Evolutionary conservation across 2,113 vertebrate genomes (phyloP).

Genomic region (Morphnarchus princeps): DNA sequence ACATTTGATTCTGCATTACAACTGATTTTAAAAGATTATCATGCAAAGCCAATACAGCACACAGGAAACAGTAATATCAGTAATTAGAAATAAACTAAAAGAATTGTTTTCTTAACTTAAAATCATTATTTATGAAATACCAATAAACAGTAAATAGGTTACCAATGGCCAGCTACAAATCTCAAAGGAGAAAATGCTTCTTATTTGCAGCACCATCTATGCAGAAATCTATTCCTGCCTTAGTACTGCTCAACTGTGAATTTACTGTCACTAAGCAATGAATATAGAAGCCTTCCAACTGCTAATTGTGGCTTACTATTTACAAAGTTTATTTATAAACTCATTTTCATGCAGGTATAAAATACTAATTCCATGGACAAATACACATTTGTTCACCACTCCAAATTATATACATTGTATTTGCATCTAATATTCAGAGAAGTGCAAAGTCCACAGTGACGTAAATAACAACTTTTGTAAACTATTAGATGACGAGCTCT

Average conservation of each 20-base stretch:
- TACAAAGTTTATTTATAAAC: slow-evolving; percentile 62
- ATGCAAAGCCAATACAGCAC: neutral
- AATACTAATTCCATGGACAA: slow-evolving; percentile 49
- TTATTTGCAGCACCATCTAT: neutral
- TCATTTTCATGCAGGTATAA: slow-evolving; percentile 60
- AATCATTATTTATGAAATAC: neutral
- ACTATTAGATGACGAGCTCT: slow-evolving; percentile 28
- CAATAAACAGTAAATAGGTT: neutral
- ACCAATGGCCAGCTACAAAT: neutral
- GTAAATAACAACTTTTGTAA: slow-evolving; percentile 42
- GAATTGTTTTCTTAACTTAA: neutral
- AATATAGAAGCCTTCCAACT: slow-evolving; percentile 21
- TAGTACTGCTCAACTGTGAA: neutral
- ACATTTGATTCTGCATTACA: neutral
- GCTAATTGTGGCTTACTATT: slow-evolving; percentile 35
- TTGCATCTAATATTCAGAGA: slow-evolving; percentile 52
- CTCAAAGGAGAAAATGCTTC: neutral
- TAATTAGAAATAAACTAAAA: neutral
- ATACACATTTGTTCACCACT: slow-evolving; percentile 46
- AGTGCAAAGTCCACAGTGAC: slow-evolving; percentile 64
- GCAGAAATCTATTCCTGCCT: neutral
- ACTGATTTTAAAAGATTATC: neutral
- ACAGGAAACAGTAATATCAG: neutral
- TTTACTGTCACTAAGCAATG: neutral
- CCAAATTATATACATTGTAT: slow-evolving; percentile 49